phyloP scores from a whole-genome alignment of 1,140 invertebrate genomes.

The Pseudomyrmex flavicornis region DNA sequence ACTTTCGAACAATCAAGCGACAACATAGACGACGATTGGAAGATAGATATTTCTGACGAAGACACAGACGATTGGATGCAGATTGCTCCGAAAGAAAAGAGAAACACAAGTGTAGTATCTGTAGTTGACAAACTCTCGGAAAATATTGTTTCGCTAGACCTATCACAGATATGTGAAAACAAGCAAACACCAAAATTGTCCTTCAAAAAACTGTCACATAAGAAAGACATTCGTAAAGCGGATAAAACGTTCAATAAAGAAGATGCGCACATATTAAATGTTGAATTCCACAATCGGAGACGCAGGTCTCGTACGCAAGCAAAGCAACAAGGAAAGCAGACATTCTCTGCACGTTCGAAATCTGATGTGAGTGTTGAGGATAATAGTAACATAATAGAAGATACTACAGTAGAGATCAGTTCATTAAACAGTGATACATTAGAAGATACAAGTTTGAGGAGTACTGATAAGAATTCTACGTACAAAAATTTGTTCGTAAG shows the following conservation, averaged over 20 bases:
- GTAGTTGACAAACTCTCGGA: constrained; percentile 10
- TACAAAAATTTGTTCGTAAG: not conserved
- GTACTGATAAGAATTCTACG: not conserved
- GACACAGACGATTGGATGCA: not conserved
- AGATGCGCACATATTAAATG: not conserved
- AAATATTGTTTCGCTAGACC: not conserved
- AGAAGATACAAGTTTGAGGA: not conserved
- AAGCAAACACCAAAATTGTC: not conserved
- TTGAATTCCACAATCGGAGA: not conserved
- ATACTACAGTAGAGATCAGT: not conserved
- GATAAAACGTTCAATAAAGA: not conserved
- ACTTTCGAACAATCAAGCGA: not conserved
- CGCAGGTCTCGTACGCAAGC: not conserved
- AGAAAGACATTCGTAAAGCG: not conserved
- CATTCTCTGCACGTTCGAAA: not conserved
- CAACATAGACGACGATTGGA: not conserved
- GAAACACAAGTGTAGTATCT: constrained; percentile 18
- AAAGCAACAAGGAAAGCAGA: too few species aligned
- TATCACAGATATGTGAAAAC: constrained; percentile 31
- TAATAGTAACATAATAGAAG: not conserved
- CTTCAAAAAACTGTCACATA: not conserved
- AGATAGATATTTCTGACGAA: not conserved
- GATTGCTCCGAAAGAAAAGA: not conserved
- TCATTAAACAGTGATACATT: too few species aligned
- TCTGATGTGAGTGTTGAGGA: not conserved